A percentile compares a stretch with the other conserved stretches of the same genome.
These are phyloP conservation scores for Urocyon cinereoargenteus DNA, from an alignment of 2,797 vertebrate genomes.

Conservation along the genomic window DNA sequence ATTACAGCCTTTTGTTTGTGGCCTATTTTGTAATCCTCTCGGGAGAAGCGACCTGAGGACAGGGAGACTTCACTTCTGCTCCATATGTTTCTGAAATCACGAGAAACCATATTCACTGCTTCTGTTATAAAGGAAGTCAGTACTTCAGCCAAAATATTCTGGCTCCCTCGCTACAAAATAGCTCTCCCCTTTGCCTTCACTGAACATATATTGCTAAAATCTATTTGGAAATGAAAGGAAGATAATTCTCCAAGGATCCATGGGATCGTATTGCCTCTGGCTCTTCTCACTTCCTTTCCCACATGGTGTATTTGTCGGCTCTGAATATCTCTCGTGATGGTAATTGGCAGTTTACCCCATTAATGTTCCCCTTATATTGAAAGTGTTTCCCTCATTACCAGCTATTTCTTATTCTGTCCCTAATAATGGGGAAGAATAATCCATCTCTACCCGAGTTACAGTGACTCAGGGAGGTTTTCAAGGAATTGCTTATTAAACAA, in stretches of 20 bases:
- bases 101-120: slow-evolving; percentile 17
- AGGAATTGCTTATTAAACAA: slow-evolving; percentile 78
- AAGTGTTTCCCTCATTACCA: slow-evolving; percentile 71
- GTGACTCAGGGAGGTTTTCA: slow-evolving; percentile 53
- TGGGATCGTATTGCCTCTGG: slow-evolving; percentile 48
- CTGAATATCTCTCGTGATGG: slow-evolving; percentile 61
- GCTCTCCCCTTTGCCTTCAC: slow-evolving; percentile 27
- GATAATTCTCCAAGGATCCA: slow-evolving; percentile 72
- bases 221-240: slow-evolving; percentile 76
- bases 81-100: slow-evolving; percentile 47
- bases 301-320: slow-evolving; percentile 64
- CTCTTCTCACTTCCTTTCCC: slow-evolving; percentile 54
- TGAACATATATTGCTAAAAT: slow-evolving; percentile 56
- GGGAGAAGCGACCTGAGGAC: not conserved
- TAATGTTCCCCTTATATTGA: slow-evolving; percentile 60
- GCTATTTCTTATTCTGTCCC: slow-evolving; percentile 67
- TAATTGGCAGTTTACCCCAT: slow-evolving; percentile 74
- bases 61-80: not conserved
- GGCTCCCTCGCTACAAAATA: not conserved
- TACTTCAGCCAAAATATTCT: slow-evolving; percentile 57
- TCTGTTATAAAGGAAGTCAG: slow-evolving; percentile 15
- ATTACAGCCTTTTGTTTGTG: not conserved
- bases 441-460: slow-evolving; percentile 49
- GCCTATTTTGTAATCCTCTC: not conserved
- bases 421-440: slow-evolving; percentile 73